Conservation (phyloP, 2,888 invertebrate species). For the Oscheius onirici region DNA sequence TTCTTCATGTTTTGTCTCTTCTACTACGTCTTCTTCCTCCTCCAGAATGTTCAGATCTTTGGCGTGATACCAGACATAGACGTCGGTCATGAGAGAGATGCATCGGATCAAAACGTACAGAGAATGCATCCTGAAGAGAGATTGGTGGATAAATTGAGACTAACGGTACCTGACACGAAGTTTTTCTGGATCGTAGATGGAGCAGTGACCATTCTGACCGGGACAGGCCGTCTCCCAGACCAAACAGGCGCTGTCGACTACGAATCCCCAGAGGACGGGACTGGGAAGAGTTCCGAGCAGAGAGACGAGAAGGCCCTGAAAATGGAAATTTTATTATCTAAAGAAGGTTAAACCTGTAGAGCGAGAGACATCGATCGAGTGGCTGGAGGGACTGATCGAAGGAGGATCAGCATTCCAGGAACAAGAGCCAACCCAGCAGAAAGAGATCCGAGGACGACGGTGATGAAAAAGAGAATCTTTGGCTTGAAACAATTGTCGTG, state of each 20-base stretch:
- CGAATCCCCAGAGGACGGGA: slow-evolving; percentile 72
- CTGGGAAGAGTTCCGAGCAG: slow-evolving; percentile 71
- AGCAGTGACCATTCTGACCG: slow-evolving; percentile 69
- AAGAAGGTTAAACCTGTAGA: slow-evolving; percentile 50
- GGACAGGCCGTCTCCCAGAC: slow-evolving; percentile 72
- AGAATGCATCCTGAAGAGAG: slow-evolving; percentile 61
- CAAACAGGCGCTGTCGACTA: slow-evolving; percentile 73
- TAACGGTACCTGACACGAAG: slow-evolving; percentile 59
- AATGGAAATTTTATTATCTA: neutral
- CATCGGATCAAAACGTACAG: slow-evolving; percentile 61
- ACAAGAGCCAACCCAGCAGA: slow-evolving; percentile 65
- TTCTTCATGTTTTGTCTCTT: neutral
- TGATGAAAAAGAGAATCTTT: slow-evolving; percentile 62
- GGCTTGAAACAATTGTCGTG: slow-evolving; percentile 60
- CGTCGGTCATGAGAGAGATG: slow-evolving; percentile 63
- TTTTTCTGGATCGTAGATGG: slow-evolving; percentile 71
- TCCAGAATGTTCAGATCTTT: slow-evolving; percentile 68
- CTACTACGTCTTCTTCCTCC: slow-evolving; percentile 54
- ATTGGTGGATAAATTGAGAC: neutral
- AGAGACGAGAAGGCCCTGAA: slow-evolving; percentile 64
- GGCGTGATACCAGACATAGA: slow-evolving; percentile 69
- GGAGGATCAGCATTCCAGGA: slow-evolving; percentile 55
- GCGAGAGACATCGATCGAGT: slow-evolving; percentile 65
- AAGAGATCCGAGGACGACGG: slow-evolving; percentile 66
- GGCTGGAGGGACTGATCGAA: slow-evolving; percentile 67